A percentile compares a stretch with the other conserved stretches of the same genome.
Evolutionary conservation across 2,113 vertebrate species (phyloP).

Genomic region (Leucopsar rothschildi): DNA sequence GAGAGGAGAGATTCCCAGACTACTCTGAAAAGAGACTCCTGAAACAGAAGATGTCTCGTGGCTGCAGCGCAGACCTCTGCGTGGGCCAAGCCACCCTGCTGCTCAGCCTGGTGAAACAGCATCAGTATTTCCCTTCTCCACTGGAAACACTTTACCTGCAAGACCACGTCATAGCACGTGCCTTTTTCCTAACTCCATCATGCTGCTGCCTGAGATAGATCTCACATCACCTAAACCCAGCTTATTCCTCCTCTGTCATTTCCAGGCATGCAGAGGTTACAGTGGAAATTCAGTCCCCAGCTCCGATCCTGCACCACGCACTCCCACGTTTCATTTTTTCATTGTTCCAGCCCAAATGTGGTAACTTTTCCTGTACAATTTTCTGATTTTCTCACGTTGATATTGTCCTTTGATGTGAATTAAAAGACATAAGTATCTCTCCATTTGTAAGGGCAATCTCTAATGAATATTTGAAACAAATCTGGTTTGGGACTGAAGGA

Average conservation of each 20-base stretch:
- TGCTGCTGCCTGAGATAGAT: not conserved
- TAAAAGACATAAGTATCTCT: not conserved
- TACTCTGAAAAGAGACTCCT: not conserved
- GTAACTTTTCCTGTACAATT: not conserved
- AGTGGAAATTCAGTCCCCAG: not conserved
- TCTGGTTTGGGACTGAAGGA: not conserved
- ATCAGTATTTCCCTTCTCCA: not conserved
- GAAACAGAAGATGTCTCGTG: not conserved
- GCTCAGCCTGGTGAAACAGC: not conserved
- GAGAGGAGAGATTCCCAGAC: not conserved
- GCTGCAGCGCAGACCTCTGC: not conserved
- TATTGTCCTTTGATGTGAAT: not conserved
- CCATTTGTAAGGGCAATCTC: not conserved
- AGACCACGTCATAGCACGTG: not conserved
- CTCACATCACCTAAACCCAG: not conserved
- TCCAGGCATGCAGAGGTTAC: not conserved
- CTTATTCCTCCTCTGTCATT: not conserved
- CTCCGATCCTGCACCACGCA: accelerated
- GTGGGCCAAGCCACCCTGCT: not conserved
- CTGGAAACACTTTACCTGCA: not conserved
- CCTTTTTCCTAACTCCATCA: not conserved
- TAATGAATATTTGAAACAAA: not conserved
- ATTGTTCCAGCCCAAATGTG: not conserved
- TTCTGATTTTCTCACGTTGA: accelerated
- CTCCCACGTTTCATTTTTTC: not conserved